Evolutionary conservation across 1,140 invertebrate species (phyloP).

Genomic region (Ephestia elutella): DNA sequence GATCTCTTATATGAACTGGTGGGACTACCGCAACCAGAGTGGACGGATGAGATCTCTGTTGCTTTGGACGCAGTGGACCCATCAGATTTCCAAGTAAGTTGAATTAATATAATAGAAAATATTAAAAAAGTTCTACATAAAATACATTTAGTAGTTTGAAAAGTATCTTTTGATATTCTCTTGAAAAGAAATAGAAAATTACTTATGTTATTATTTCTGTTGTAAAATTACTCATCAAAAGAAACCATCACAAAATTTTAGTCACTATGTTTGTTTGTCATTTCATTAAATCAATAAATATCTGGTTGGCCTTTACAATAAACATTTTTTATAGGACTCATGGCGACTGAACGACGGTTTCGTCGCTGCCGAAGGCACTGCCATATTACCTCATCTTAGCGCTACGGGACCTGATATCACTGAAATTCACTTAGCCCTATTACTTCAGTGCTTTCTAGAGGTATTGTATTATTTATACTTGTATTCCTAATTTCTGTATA

Average conservation of each 20-base stretch:
- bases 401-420: constrained; percentile 90
- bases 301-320: neutral
- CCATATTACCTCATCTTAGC: constrained; percentile 86
- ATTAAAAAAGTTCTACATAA: too few species aligned
- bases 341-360: constrained; percentile 95
- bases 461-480: constrained; percentile 25
- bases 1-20: constrained; percentile 94
- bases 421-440: constrained; percentile 91
- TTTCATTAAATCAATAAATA: too few species aligned
- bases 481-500: neutral
- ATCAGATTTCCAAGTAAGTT: constrained; percentile 78
- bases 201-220: too few species aligned
- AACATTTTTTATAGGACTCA: constrained; percentile 75
- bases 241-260: too few species aligned
- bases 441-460: constrained; percentile 91
- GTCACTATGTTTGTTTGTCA: too few species aligned
- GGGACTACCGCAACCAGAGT: constrained; percentile 87
- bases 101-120: too few species aligned
- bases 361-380: constrained; percentile 89
- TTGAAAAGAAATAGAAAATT: too few species aligned
- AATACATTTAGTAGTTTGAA: too few species aligned
- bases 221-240: too few species aligned
- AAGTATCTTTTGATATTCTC: too few species aligned
- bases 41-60: constrained; percentile 92
- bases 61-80: constrained; percentile 91